phyloP scores from a whole-genome alignment of 2,113 vertebrate genomes.

The Varanus salvator region DNA sequence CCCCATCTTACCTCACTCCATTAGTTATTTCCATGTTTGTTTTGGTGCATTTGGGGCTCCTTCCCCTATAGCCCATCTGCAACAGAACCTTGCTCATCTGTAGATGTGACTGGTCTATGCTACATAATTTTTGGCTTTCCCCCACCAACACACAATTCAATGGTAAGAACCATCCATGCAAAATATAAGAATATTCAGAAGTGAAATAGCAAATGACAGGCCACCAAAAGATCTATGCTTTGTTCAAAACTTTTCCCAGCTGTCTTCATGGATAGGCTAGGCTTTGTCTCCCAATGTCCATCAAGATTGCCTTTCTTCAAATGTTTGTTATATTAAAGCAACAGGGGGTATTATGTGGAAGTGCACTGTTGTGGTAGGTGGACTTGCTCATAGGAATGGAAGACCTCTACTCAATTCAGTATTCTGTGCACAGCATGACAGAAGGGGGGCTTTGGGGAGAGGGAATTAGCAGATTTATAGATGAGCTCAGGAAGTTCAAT shows the following conservation, averaged over 20 bases:
- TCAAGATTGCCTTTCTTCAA: not conserved
- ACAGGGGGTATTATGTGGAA: not conserved
- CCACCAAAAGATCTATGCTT: not conserved
- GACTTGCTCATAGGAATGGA: not conserved
- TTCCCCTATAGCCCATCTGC: not conserved
- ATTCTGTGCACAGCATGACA: not conserved
- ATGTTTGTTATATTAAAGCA: not conserved
- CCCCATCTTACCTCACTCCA: too few relatives aligned
- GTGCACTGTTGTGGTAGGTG: not conserved
- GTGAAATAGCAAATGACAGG: not conserved
- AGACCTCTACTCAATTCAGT: conserved; percentile 1
- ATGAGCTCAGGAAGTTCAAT: conserved; percentile 33
- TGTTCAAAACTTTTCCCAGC: not conserved
- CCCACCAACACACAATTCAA: too few relatives aligned
- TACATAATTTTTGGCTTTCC: not conserved
- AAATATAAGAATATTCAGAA: not conserved
- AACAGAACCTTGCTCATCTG: not conserved
- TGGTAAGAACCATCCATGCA: not conserved
- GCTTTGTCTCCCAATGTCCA: not conserved
- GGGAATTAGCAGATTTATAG: conserved; percentile 11
- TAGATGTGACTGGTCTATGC: not conserved
- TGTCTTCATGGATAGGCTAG: not conserved
- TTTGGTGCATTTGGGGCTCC: too few relatives aligned
- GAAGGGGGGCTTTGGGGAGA: conserved; percentile 6
- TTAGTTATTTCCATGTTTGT: not conserved